Evolutionary conservation across 2,797 vertebrate species (phyloP), one percentile per base, ranked within the genome.

Genomic region (Centroberyx gerrardi): DNA sequence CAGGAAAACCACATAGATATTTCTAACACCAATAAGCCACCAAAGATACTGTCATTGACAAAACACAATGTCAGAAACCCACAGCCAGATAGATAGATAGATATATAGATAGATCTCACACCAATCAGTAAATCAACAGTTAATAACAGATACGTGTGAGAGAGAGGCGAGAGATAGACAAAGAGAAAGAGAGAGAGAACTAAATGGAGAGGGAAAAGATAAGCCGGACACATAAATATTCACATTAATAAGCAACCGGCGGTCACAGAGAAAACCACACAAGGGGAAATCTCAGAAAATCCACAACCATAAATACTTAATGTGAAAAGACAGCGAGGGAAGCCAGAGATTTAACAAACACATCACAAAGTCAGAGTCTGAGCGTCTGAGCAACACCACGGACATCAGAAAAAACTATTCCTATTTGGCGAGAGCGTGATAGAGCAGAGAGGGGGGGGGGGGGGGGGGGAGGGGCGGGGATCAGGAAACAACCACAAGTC

Each of bases 231-330:
- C 78, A 82, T 71, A 70, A 63, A 82, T 82, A 82, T 76, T 78
- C 66, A 83, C 70, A 71, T 80, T 52, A 85, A 65, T 29, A 42
- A 68, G 51, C 74, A 71, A 72, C 76, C 69, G 56, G 62, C 3
- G 2, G 52, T 67, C 66, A 82, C 62, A 59, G 62, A 67, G 46
- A 78, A 73, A 81, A 59, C 56, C 53, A 63, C 71, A 78, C 56
- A 62, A 14, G 63, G 31, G 54, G 2, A n/a, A 29, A 71, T 46
- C 58, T 51, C 31, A 58, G 59, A 74, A 77, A 71, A 81, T 79
- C 61, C 83, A 87, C 62, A 78, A 48, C 38, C 84, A 82, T 68
- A 33, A 83, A 87, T 62, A 89, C 51, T 86, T 72, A 2, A 76
- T 58, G 68, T 27, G 52, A 59, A 66, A 40, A 52, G 31, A 76